Base-by-base conservation (phyloP, 2,888 invertebrate genomes). In the Phorcus lineatus region DNA sequence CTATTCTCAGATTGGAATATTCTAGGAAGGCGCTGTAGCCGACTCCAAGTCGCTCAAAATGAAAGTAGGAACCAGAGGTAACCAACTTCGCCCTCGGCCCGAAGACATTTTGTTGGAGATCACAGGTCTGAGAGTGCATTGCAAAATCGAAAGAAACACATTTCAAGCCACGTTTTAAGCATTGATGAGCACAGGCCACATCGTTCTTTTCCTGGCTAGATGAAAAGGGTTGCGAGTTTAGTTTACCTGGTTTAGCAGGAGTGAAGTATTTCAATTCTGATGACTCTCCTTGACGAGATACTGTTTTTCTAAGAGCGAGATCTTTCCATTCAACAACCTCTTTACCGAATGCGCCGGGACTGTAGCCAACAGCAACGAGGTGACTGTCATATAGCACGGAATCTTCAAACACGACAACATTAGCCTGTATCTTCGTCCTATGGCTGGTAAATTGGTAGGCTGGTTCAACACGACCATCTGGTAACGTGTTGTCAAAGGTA, bases 131-230 rank as follows among this genome's bases (percentile, higher is more conserved):
- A 0, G 87, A 84, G 22, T 86, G 84, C 17, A 82, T 80, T 62
- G 89, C 88, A 80, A 83, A 89, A 76, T 88, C 86, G 81, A 89
- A 88, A 9, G 89, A 85, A 1, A 86, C 81, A 74, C 89, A 89
- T 74, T 86, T 86, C 0, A 66, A 66, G 13, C 84, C 86, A 74
- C 80, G 83, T 9, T 81, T 36, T 16, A 86, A 54, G 75, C 89
- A 89, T 9, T 75, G 66, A n/a, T 79, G 47, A 0, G 89, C 88
- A 80, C 89, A 89, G 0, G 81, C 36, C 9, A 82, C 83, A 2
- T 83, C 81, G 6, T 81, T 70, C 1, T 74, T 28, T 16, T 80
- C 76, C 28, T 84, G 82, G 13, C 79, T 77, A n/a, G 82, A 79
- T 53, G 82, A 77, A 9, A 88, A 75, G 28, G 82, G 80, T 62